Evolutionary conservation across 53 echinoderm and acorn worm species (phyloP).

Genomic region (Hippasteria phrygiana): DNA sequence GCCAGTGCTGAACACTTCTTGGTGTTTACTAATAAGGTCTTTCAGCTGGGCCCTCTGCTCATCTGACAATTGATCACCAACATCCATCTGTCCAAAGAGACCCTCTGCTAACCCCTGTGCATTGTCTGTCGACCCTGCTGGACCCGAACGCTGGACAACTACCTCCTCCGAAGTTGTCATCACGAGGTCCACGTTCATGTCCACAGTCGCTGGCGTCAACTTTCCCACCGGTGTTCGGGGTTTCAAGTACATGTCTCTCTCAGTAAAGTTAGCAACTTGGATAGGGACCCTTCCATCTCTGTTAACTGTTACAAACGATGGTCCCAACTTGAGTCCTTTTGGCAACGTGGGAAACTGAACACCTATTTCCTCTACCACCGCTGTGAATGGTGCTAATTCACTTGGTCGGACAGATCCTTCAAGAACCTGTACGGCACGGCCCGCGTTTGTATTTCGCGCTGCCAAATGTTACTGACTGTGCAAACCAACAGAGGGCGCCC

Average conservation of each 20-base stretch:
- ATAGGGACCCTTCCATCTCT: conserved; percentile 46
- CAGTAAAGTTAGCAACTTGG: conserved; percentile 68
- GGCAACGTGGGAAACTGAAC: too few relatives aligned
- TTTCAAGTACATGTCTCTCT: conserved; percentile 57
- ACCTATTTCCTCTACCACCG: too few relatives aligned
- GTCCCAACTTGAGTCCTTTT: conserved; percentile 30
- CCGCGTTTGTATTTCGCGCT: too few relatives aligned
- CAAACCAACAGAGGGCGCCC: too few relatives aligned
- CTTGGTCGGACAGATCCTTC: conserved; percentile 52
- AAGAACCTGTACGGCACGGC: conserved; percentile 22
- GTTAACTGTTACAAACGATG: conserved; percentile 47
- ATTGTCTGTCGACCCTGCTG: background rate
- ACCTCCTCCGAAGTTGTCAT: background rate
- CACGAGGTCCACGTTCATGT: too few relatives aligned
- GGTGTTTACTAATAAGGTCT: conserved; percentile 61
- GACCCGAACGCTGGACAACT: background rate
- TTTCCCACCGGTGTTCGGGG: conserved; percentile 62
- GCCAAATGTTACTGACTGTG: too few relatives aligned
- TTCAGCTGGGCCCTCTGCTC: background rate
- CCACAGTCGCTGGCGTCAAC: background rate
- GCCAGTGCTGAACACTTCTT: conserved; percentile 52
- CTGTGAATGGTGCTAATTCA: too few relatives aligned
- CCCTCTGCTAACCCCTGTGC: background rate
- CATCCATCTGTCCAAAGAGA: background rate
- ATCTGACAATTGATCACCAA: background rate